Conservation (phyloP, 2,113 vertebrate species). For the Erythrocebus patas region DNA sequence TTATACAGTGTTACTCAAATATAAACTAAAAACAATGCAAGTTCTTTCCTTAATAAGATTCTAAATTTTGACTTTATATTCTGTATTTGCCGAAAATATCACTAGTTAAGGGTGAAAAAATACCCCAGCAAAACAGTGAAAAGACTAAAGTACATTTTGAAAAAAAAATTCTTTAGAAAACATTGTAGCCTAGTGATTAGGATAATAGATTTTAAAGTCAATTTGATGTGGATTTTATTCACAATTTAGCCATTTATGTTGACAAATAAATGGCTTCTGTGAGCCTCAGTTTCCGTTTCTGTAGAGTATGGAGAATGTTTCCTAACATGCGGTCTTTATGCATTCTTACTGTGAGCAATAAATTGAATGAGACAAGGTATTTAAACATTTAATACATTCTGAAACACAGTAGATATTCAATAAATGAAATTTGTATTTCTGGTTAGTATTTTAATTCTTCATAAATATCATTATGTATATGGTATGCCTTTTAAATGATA, state of each 20-base stretch:
- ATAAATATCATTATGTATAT: neutral
- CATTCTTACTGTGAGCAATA: neutral
- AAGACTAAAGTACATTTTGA: neutral
- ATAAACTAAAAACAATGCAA: neutral
- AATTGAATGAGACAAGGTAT: neutral
- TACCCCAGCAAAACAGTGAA: neutral
- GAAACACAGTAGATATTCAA: neutral
- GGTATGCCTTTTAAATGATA: neutral
- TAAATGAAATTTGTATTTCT: neutral
- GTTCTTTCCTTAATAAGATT: neutral
- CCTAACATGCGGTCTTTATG: neutral
- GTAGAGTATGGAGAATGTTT: neutral
- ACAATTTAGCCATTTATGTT: neutral
- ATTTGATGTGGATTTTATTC: neutral
- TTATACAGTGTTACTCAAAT: neutral
- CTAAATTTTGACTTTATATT: neutral
- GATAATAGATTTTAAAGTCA: neutral
- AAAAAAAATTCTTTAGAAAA: neutral
- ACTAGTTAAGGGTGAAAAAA: neutral
- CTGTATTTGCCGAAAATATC: neutral
- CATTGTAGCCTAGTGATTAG: neutral
- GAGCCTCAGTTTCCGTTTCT: neutral
- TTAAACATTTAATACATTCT: neutral
- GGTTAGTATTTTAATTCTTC: neutral
- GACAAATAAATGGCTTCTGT: neutral